phyloP scores from a whole-genome alignment of 1,140 invertebrate species.

The Scaptomyza graminum region DNA sequence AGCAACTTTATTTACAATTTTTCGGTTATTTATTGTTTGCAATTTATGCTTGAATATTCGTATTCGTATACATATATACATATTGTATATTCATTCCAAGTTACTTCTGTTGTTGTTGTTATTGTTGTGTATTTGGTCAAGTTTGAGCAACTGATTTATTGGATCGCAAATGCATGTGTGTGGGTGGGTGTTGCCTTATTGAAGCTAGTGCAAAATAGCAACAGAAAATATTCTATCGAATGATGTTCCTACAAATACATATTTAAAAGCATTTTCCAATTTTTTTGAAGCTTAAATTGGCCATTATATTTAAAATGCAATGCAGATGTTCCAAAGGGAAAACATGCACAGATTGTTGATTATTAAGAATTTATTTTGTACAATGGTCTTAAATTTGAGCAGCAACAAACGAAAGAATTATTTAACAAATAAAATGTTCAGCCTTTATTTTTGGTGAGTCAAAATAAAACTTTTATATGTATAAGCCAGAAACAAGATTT shows the following conservation, averaged over 20 bases:
- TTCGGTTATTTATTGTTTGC: slow-evolving; percentile 82
- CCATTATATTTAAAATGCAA: neutral
- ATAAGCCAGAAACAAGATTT: too few species aligned
- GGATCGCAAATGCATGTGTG: slow-evolving; percentile 30
- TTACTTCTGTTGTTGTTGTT: slow-evolving; percentile 13
- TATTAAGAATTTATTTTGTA: neutral
- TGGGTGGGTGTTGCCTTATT: slow-evolving; percentile 42
- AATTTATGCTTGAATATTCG: slow-evolving; percentile 77
- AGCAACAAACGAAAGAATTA: neutral
- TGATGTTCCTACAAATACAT: slow-evolving; percentile 16
- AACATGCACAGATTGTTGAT: too few species aligned
- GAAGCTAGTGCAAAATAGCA: slow-evolving; percentile 35
- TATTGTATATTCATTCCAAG: neutral
- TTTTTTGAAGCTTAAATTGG: neutral
- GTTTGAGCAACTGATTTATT: slow-evolving; percentile 75
- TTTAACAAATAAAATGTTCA: neutral
- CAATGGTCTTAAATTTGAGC: neutral
- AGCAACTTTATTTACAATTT: slow-evolving; percentile 82
- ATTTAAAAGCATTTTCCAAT: slow-evolving; percentile 3
- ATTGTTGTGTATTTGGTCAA: slow-evolving; percentile 68
- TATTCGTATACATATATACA: slow-evolving; percentile 43
- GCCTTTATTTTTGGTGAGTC: too few species aligned
- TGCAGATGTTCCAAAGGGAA: too few species aligned
- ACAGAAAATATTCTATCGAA: neutral
- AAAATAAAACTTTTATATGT: too few species aligned